phyloP scores from a whole-genome alignment of 92 coral and sea anemone genomes.

The Parazoanthus atlanticus region DNA sequence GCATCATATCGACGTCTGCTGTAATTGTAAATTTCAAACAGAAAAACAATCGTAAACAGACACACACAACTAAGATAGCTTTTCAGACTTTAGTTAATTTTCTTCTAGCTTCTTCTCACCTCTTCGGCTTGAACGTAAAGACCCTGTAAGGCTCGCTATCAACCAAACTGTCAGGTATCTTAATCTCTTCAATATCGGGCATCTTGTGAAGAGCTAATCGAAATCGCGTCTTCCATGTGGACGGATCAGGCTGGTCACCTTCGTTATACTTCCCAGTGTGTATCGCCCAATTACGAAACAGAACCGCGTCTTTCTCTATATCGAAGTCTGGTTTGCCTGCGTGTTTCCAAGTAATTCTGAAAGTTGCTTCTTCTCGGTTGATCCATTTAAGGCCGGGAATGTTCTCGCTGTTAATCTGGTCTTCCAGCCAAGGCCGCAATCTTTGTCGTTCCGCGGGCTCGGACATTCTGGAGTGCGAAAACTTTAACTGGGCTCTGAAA shows the following conservation, averaged over 20 bases:
- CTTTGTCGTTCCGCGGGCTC: slow-evolving; percentile 67
- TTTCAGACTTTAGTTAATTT: background rate
- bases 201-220: slow-evolving; percentile 92
- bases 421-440: slow-evolving; percentile 86
- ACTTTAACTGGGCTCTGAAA: background rate
- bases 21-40: no score
- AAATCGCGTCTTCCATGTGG: slow-evolving; percentile 97
- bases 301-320: slow-evolving; percentile 80
- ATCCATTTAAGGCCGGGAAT: slow-evolving; percentile 86
- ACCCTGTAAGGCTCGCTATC: slow-evolving; percentile 91
- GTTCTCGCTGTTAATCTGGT: slow-evolving; percentile 71
- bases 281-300: slow-evolving; percentile 91
- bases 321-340: slow-evolving; percentile 98
- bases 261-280: slow-evolving; percentile 85
- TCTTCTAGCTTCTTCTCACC: slow-evolving; percentile 47
- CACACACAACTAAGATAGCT: no score
- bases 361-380: slow-evolving; percentile 64
- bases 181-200: slow-evolving; percentile 88
- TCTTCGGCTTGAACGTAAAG: slow-evolving; percentile 74
- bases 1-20: no score
- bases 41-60: no score
- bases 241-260: slow-evolving; percentile 94
- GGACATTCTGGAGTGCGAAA: background rate
- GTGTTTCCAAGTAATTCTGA: slow-evolving; percentile 92
- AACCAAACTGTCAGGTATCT: slow-evolving; percentile 74